Percentiles rank a stretch among this genome's conserved stretches.
Conservation (phyloP, 2,113 vertebrate species). For the Balaeniceps rex region DNA sequence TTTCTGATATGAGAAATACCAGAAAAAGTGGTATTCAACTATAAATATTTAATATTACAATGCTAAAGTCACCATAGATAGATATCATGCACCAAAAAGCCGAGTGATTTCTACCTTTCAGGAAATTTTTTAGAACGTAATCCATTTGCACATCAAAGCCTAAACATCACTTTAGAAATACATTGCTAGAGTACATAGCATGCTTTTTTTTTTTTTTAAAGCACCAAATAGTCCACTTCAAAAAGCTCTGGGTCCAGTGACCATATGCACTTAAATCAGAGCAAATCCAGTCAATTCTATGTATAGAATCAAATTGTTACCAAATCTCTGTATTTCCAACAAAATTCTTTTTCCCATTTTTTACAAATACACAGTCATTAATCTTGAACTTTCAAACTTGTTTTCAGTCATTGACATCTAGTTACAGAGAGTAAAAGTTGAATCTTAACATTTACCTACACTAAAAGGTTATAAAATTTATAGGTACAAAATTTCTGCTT, state of each 20-base stretch:
- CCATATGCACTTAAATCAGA: background rate
- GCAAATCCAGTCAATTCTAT: background rate
- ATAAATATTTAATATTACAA: background rate
- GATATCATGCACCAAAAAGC: background rate
- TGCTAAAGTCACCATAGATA: background rate
- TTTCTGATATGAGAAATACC: background rate
- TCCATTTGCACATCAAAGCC: background rate
- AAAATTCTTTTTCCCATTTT: background rate
- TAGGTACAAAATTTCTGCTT: background rate
- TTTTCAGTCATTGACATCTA: background rate
- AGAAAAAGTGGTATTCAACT: background rate
- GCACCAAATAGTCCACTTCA: background rate
- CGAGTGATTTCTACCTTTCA: background rate
- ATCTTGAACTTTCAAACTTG: background rate
- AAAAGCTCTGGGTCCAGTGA: background rate
- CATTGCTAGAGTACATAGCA: background rate
- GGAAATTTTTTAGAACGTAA: background rate
- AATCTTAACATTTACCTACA: background rate
- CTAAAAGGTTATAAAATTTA: background rate
- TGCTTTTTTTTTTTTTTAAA: background rate
- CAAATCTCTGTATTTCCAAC: background rate
- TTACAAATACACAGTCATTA: background rate
- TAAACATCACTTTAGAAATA: background rate
- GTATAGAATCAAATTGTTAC: background rate
- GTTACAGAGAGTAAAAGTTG: background rate